Base-by-base conservation (phyloP, 2,888 invertebrate species). In the Criorhina ranunculi region DNA sequence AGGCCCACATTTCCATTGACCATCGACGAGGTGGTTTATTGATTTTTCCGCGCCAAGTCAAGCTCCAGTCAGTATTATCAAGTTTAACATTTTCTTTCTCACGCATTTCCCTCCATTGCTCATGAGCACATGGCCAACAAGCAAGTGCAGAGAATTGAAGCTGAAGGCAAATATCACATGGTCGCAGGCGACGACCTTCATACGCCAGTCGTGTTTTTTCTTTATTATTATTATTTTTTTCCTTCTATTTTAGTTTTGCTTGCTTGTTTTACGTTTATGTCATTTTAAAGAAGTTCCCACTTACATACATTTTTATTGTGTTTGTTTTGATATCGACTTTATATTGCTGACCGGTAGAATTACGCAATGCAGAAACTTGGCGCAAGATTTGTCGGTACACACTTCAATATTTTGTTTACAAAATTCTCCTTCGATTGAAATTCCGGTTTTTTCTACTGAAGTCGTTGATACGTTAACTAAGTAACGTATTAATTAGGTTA, bases 11-110 rank as follows among this genome's bases (percentile, higher is more conserved):
- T 33, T 33, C 17, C 42, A 72, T 60, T 83, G 35, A 40, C 78
- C 49, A 9, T 46, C 15, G 5, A 6, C 17, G 17, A 24, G 62
- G 49, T 69, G 83, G 72, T 15, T 62, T 83, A 83, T 83, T 83
- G 83, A 83, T 83, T 83, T 83, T 83, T 83, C 73, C 79, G 73
- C 64, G 46, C 59, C 60, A 42, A 33, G 35, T 42, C 12, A 9
- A 35, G 24, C 46, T 81, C 33, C 70, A 40, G 59, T 33, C 42
- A 53, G 44, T 46, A 55, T 53, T 31, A 24, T 33, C n/a, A 9
- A 9, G 46, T 62, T 51, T 73, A 59, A 6, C 2, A 55, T 73
- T 69, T 37, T 66, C 17, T 66, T 77, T 72, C 31, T 51, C 73
- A 78, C 44, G 31, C 83, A 66, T 60, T 66, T 49, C 31, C n/a